Evolutionary conservation across 2,888 invertebrate species (phyloP).

Genomic region (Embidobia sp.): DNA sequence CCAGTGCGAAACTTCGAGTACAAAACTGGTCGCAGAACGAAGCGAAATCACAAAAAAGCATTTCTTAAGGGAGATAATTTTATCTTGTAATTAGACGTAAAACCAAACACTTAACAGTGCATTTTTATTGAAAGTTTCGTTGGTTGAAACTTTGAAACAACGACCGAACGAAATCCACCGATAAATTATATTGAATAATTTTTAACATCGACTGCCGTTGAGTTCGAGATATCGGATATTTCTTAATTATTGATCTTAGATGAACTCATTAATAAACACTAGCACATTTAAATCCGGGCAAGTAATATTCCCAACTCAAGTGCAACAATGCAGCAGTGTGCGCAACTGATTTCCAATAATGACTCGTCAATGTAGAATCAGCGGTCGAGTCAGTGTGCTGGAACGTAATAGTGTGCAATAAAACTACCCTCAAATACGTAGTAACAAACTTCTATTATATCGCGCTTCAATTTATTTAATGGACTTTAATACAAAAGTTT

Average conservation of each 20-base stretch:
- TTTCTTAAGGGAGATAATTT: background rate
- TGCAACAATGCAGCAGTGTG: slow-evolving; percentile 48
- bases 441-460: slow-evolving; percentile 18
- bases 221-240: slow-evolving; percentile 39
- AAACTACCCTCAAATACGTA: slow-evolving; percentile 27
- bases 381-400: slow-evolving; percentile 37
- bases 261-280: slow-evolving; percentile 41
- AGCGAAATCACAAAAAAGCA: background rate
- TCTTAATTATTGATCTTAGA: slow-evolving; percentile 51
- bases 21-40: background rate
- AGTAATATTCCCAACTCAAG: slow-evolving; percentile 39
- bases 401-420: slow-evolving; percentile 36
- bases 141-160: slow-evolving; percentile 31
- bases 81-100: background rate
- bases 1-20: too few species aligned
- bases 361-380: slow-evolving; percentile 53
- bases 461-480: slow-evolving; percentile 17
- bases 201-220: slow-evolving; percentile 26
- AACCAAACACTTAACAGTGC: slow-evolving; percentile 6
- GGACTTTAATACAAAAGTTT: slow-evolving; percentile 13
- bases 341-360: slow-evolving; percentile 60
- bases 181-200: slow-evolving; percentile 36
- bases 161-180: slow-evolving; percentile 26
- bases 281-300: slow-evolving; percentile 13
- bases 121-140: slow-evolving; percentile 41